Evolutionary conservation across 2,888 invertebrate genomes (phyloP), one percentile per base, ranked within the genome.

Genomic region (Melanostoma mellinum): DNA sequence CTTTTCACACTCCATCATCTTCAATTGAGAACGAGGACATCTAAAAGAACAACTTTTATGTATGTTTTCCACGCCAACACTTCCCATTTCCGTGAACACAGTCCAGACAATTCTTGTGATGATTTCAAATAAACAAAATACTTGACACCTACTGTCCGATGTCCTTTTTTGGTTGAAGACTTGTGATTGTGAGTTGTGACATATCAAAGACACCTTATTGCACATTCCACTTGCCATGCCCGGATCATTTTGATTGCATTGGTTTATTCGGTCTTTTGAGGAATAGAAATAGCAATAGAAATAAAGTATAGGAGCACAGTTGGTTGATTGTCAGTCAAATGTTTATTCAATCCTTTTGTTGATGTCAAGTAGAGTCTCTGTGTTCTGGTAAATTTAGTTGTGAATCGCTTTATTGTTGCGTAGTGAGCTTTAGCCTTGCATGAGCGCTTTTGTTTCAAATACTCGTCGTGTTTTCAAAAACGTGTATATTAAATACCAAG

Each of bases 121-220:
- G 61, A 69, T 74, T 80, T 75, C 58, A 75, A 80, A 75, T 75
- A 80, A 80, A 75, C 58, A 65, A 80, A 80, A 80, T 75, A 75
- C 80, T 80, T 80, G 80, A 75, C 75, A 80, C 63, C 80, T 75
- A 63, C 63, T 75, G 75, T 80, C 80, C 75, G 53, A 71, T 65
- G 80, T 75, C 80, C 80, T 75, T 44, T 20, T 75, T 65, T 38
- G 61, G 68, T 53, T 71, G 58, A 53, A 63, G 35, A 71, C 75
- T 80, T 69, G 68, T n/a, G 46, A 35, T 61, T 63, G 36, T 50
- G 63, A 63, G 52, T 71, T 65, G 75, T 80, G 80, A 80, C 80
- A 71, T 60, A 71, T 75, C 80, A 80, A 80, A 80, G 80, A 75
- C 63, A 80, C 65, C 65, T 80, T 75, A 75, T 80, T 71, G 75